A percentile compares a stretch with the other conserved stretches of the same genome.
These are phyloP conservation scores for Onthophagus sagittarius DNA, from an alignment of 2,888 invertebrate species.

Conservation along the genomic window DNA sequence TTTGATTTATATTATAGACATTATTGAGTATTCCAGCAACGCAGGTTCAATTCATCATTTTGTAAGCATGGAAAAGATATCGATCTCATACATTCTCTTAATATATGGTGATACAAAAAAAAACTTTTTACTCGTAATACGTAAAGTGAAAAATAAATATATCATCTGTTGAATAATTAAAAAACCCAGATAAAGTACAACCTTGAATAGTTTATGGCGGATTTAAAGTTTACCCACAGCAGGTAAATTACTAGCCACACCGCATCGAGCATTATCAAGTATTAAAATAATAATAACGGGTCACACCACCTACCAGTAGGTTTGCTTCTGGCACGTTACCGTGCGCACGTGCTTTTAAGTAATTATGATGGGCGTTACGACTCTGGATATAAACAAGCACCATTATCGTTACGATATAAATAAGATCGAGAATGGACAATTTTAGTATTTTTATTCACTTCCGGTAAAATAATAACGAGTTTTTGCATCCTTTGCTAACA, in stretches of 20 bases:
- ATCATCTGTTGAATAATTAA: background rate
- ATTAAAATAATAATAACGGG: background rate
- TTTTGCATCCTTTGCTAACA: background rate
- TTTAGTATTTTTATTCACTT: background rate
- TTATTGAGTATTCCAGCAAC: background rate
- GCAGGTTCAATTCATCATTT: background rate
- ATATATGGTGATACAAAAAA: no score
- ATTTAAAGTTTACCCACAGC: background rate
- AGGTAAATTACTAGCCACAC: background rate
- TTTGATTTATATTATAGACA: background rate
- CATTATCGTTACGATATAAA: background rate
- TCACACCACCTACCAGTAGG: background rate
- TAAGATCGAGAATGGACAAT: background rate
- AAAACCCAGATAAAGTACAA: background rate
- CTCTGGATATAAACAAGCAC: background rate
- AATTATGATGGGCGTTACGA: background rate
- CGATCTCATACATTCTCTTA: no score
- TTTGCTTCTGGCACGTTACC: background rate
- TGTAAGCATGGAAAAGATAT: background rate
- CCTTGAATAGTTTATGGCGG: background rate
- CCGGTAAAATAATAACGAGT: background rate
- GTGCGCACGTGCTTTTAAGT: background rate
- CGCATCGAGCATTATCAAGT: background rate
- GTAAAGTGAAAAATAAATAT: background rate
- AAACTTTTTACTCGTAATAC: no score